Percentiles rank a stretch among this genome's conserved stretches.
Evolutionary conservation across 2,113 vertebrate species (phyloP).

Genomic region (Formicarius rufipectus): DNA sequence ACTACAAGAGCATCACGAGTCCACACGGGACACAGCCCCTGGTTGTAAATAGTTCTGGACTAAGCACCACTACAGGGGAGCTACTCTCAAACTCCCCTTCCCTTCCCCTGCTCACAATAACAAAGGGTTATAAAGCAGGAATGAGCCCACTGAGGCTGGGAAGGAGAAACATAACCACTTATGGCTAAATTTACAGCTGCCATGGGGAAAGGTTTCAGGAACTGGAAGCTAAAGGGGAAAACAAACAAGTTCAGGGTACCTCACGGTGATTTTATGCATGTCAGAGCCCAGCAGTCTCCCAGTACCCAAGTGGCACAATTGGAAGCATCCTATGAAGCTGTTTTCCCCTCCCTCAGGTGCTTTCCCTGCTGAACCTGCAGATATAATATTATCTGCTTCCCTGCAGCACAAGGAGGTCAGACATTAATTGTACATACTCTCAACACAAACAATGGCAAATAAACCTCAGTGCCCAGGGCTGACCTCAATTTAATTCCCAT

Average conservation of each 20-base stretch:
- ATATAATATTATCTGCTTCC: neutral
- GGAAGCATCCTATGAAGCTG: neutral
- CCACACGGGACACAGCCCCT: fast-evolving
- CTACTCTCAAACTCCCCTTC: neutral
- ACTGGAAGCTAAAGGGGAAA: neutral
- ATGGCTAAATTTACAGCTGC: neutral
- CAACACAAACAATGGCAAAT: neutral
- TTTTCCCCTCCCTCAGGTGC: neutral
- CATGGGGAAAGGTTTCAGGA: neutral
- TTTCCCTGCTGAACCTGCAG: neutral
- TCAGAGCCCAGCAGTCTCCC: neutral
- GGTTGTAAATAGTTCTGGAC: neutral
- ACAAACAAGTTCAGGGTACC: neutral
- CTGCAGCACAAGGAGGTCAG: neutral
- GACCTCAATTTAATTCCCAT: neutral
- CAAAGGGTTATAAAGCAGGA: neutral
- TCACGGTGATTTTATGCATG: neutral
- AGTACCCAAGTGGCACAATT: neutral
- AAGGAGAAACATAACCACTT: neutral
- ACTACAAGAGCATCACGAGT: fast-evolving
- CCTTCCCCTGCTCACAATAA: neutral
- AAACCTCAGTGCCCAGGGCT: neutral
- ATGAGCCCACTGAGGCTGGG: neutral
- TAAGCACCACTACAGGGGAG: neutral
- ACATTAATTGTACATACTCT: neutral